A percentile compares a stretch with the other conserved stretches of the same genome.
These are phyloP conservation scores for Odontocolon sp. DNA, from an alignment of 2,888 invertebrate species.

Conservation along the genomic window DNA sequence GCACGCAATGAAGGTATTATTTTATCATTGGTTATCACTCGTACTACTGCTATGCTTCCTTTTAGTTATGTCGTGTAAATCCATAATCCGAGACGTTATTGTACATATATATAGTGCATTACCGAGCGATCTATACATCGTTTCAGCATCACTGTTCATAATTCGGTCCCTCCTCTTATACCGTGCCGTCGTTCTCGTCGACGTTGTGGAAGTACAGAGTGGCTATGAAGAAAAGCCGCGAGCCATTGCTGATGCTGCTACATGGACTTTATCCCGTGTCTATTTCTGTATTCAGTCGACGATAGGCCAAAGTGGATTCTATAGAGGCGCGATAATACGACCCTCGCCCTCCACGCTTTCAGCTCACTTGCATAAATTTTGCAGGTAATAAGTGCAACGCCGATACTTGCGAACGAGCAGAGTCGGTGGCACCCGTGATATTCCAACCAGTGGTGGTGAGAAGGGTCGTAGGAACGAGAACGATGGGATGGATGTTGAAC, in stretches of 20 bases:
- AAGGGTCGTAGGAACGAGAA: neutral
- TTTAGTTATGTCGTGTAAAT: neutral
- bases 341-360: neutral
- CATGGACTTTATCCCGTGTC: neutral
- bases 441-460: neutral
- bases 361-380: slow-evolving; percentile 25
- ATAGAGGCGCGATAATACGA: slow-evolving; percentile 10
- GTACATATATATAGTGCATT: neutral
- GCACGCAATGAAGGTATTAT: neutral
- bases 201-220: neutral
- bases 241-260: neutral
- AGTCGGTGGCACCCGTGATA: neutral
- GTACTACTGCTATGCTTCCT: neutral
- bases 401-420: slow-evolving; percentile 2
- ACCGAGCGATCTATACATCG: slow-evolving; percentile 4
- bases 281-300: slow-evolving; percentile 16
- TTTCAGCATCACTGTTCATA: neutral
- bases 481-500: neutral
- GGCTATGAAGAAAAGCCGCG: neutral
- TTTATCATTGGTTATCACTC: neutral
- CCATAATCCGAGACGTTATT: neutral
- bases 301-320: slow-evolving; percentile 11
- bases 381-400: slow-evolving; percentile 35
- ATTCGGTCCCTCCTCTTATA: neutral
- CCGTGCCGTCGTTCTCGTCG: neutral